These are phyloP conservation scores for Dryocosmus kuriphilus DNA, from an alignment of 2,888 invertebrate species.

Conservation along the genomic window DNA sequence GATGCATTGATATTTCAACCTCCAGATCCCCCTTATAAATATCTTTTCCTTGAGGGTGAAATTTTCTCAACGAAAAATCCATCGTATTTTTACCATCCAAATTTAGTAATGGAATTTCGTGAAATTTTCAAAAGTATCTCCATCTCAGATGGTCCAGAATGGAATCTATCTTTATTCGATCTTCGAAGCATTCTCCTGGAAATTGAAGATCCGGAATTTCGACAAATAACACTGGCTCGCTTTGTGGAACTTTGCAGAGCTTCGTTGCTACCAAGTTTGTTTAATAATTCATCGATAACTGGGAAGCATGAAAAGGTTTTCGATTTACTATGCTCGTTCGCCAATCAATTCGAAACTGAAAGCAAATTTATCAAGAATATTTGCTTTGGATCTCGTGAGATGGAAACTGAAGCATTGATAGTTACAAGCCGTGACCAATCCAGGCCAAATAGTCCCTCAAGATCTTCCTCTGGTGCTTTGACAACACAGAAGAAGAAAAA, in stretches of 20 bases:
- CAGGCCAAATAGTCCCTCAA: constrained; percentile 6
- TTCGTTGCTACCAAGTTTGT: constrained; percentile 50
- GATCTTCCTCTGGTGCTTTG: constrained; percentile 18
- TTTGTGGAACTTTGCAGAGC: constrained; percentile 56
- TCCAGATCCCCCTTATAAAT: constrained; percentile 54
- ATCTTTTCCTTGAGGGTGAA: constrained; percentile 61
- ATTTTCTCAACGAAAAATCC: constrained; percentile 65
- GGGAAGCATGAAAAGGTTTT: constrained; percentile 55
- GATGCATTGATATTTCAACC: constrained; percentile 22
- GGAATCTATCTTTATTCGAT: constrained; percentile 63
- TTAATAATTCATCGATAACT: background rate
- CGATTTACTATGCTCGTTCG: constrained; percentile 60
- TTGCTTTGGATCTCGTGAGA: constrained; percentile 37
- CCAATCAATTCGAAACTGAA: constrained; percentile 63
- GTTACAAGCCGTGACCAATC: background rate
- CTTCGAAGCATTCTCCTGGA: constrained; percentile 58
- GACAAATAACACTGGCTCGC: constrained; percentile 45
- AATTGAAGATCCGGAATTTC: constrained; percentile 48
- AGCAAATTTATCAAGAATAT: constrained; percentile 49
- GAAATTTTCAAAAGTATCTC: constrained; percentile 51
- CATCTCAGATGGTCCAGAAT: constrained; percentile 40
- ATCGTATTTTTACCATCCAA: constrained; percentile 56
- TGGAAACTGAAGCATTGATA: background rate
- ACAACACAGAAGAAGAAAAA: constrained; percentile 7
- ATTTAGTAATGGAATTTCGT: constrained; percentile 56